A percentile compares a stretch with the other conserved stretches of the same genome.
Evolutionary conservation across 1,140 invertebrate species (phyloP).

Genomic region (Adoxophyes honmai): DNA sequence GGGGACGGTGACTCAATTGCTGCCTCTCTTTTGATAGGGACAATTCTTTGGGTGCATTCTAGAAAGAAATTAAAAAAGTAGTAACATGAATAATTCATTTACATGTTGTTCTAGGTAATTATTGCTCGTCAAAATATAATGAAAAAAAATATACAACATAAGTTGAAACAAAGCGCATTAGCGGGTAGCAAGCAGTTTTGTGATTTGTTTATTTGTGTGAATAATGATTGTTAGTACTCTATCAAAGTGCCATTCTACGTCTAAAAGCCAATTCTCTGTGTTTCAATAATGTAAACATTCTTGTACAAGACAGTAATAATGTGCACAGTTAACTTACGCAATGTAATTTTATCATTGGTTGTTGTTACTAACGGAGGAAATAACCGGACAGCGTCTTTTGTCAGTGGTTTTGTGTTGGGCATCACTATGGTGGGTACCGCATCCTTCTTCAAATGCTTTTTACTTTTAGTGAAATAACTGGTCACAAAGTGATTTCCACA

Average conservation of each 20-base stretch:
- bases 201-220: no score
- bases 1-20: no score
- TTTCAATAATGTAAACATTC: no score
- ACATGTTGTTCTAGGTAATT: no score
- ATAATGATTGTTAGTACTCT: no score
- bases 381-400: neutral
- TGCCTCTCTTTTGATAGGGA: neutral
- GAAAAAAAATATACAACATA: no score
- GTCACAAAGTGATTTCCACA: neutral
- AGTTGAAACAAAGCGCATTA: no score
- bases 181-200: no score
- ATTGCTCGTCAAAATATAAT: no score
- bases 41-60: slow-evolving; percentile 5
- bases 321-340: neutral
- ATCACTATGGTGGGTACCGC: neutral
- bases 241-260: no score
- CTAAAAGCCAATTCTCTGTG: no score
- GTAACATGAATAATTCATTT: neutral
- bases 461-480: neutral
- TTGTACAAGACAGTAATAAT: no score
- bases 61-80: neutral
- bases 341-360: neutral
- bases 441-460: slow-evolving; percentile 2
- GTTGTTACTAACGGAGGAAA: neutral
- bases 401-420: neutral